A percentile compares a stretch with the other conserved stretches of the same genome.
These are phyloP conservation scores for Cylas formicarius DNA, from an alignment of 1,140 invertebrate species.

Conservation along the genomic window DNA sequence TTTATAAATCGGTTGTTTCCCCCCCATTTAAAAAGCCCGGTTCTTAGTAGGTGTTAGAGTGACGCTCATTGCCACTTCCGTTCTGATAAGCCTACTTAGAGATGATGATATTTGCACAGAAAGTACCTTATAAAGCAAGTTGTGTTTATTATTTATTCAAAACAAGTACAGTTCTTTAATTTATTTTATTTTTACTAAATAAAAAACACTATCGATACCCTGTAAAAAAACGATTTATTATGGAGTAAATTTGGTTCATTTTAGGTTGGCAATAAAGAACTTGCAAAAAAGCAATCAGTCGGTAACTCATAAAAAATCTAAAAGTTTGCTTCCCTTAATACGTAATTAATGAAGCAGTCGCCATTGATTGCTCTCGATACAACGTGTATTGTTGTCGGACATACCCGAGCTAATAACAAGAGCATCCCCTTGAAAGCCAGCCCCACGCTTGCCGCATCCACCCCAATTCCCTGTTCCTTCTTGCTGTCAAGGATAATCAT, in stretches of 20 bases:
- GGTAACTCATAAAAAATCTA: no score
- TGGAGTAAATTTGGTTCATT: no score
- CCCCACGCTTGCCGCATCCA: not conserved
- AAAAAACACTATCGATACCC: no score
- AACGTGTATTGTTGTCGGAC: conserved; percentile 1
- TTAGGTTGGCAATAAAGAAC: no score
- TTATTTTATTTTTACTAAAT: no score
- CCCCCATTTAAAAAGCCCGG: conserved; percentile 17
- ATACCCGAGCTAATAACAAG: conserved; percentile 26
- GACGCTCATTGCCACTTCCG: conserved; percentile 22
- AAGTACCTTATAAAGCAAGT: no score
- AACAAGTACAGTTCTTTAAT: no score
- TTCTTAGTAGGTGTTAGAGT: conserved; percentile 23
- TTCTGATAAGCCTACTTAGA: conserved; percentile 14
- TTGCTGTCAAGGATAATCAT: conserved; percentile 41
- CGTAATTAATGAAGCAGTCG: conserved; percentile 6
- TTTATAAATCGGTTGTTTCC: conserved; percentile 23
- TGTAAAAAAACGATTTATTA: no score
- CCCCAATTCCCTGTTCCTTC: conserved; percentile 24
- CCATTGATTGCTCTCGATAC: conserved; percentile 6
- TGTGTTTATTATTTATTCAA: no score
- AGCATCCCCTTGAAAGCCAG: conserved; percentile 18
- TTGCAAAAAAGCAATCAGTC: no score
- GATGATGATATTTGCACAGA: no score
- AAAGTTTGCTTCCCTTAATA: no score